phyloP scores from a whole-genome alignment of 2,797 vertebrate genomes.

The Sebastes baramenuke region DNA sequence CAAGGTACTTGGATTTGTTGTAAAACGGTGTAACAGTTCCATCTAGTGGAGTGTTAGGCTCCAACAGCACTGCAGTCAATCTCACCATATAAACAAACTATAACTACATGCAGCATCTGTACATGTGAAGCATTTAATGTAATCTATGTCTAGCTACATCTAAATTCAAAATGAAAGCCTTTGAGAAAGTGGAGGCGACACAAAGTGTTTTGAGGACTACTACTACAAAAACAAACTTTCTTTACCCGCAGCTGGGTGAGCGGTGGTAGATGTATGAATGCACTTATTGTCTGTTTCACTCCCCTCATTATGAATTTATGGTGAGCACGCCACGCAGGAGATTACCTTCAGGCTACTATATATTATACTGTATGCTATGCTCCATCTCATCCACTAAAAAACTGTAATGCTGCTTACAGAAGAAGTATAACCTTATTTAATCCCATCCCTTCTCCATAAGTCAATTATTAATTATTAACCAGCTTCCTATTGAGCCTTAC shows the following conservation, averaged over 20 bases:
- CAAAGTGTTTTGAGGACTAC: background rate
- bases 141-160: background rate
- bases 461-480: no score
- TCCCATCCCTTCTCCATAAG: no score
- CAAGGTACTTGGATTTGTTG: background rate
- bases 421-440: no score
- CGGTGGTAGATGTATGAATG: slow-evolving; percentile 44
- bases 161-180: background rate
- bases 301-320: slow-evolving; percentile 46
- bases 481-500: no score
- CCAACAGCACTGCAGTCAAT: background rate
- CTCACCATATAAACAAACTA: background rate
- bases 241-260: slow-evolving; percentile 23
- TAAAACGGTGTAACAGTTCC: slow-evolving; percentile 43
- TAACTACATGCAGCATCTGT: background rate
- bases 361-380: background rate
- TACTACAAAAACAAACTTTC: background rate
- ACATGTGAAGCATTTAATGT: background rate
- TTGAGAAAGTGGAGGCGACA: background rate
- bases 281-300: slow-evolving; percentile 59
- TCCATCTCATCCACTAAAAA: background rate
- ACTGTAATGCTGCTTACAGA: background rate
- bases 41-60: slow-evolving; percentile 59
- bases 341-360: slow-evolving; percentile 13
- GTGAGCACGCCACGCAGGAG: slow-evolving; percentile 13